Evolutionary conservation across 2,888 invertebrate species (phyloP).

Genomic region (Papilio gigon): DNA sequence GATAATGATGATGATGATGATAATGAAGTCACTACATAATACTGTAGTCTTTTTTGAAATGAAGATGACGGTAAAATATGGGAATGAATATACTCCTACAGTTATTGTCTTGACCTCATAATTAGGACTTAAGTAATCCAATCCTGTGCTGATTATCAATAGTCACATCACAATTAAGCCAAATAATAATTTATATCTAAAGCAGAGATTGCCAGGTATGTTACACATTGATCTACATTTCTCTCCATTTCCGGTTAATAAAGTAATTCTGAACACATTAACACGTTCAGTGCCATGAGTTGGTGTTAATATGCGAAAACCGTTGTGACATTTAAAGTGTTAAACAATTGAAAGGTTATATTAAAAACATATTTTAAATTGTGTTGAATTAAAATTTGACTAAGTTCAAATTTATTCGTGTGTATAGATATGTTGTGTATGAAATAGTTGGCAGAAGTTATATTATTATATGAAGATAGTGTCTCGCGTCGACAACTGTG

Average conservation of each 20-base stretch:
- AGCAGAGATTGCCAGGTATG: background rate
- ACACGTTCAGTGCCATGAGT: background rate
- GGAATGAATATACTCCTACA: too few species aligned
- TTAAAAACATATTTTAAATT: background rate
- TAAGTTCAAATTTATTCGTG: background rate
- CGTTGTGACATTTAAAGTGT: background rate
- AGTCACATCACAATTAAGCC: background rate
- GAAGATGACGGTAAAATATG: too few species aligned
- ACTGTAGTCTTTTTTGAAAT: too few species aligned
- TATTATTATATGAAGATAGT: constrained; percentile 6
- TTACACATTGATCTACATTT: background rate
- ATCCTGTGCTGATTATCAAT: background rate
- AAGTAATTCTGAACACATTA: background rate
- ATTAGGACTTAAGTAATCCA: too few species aligned
- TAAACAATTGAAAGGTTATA: background rate
- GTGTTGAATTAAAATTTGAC: background rate
- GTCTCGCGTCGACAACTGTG: constrained; percentile 5
- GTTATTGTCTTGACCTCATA: too few species aligned
- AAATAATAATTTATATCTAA: background rate
- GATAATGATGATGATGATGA: too few species aligned
- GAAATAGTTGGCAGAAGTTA: background rate
- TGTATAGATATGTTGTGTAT: background rate
- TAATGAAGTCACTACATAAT: too few species aligned
- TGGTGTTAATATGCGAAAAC: background rate
- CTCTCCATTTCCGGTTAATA: background rate